Evolutionary conservation across 1,140 invertebrate species (phyloP), one percentile per base, ranked within the genome.

Genomic region (Aphaenogaster floridana): DNA sequence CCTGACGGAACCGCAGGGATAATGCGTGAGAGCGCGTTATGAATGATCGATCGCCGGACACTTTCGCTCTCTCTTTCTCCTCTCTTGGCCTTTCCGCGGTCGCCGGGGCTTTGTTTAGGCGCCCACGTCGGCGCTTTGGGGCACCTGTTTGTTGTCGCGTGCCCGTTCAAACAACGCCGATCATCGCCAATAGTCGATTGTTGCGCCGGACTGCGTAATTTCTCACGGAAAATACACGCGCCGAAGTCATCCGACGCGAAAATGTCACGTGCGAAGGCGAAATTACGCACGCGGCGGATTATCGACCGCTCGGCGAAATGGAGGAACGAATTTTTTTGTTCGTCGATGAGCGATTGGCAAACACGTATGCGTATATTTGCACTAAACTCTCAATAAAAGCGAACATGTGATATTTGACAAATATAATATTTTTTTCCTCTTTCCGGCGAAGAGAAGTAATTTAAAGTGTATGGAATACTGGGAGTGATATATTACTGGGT

Each of bases 21-120:
- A 50, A 85, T 54, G 39, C 11, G 39, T 36, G 71, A 63, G 68
- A 77, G 39, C 39, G 39, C 52, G 69, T 84, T 84, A 89, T 50
- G 42, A 79, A 50, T 71, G 36, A 89, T 89, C 81, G 87, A 89
- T 89, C 81, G 80, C 1, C 17, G 13, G 8, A 45, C 54, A 63
- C 79, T 89, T 86, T 89, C 88, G 72, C 80, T 89, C 88, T 89
- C 87, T 78, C 68, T 57, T 39, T 69, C 69, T 59, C 11, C 57
- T 68, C n/a, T 42, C 34, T n/a, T 34, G 61, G 21, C 28, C 76
- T 69, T 68, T 88, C 57, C 34, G 28, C 61, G 61, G n/a, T 76
- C 11, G 74, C 84, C 66, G 71, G 54, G 68, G 42, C 72, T 69
- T 28, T 54, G 34, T 45, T 52, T 76, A 83, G 52, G 39, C 28